These are phyloP conservation scores for Phrynosoma blainvillii DNA, from an alignment of 2,113 vertebrate genomes.

Conservation along the genomic window DNA sequence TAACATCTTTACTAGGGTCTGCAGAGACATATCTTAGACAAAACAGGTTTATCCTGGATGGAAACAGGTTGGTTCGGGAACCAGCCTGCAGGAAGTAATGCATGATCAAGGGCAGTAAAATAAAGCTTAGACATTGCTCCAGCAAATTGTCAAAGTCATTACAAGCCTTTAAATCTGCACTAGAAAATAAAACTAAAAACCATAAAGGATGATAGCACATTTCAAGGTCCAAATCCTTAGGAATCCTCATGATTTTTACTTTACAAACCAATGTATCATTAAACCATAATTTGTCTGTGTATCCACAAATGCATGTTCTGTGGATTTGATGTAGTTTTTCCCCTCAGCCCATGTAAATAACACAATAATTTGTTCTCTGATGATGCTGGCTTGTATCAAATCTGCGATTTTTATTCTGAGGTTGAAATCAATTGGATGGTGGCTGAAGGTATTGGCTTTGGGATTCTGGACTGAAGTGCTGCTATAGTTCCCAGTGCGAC, in stretches of 20 bases:
- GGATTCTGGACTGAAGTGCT: background rate
- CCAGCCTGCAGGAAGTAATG: background rate
- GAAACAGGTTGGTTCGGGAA: too few species aligned
- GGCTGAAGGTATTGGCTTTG: too few species aligned
- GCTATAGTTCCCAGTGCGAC: background rate
- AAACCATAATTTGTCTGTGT: background rate
- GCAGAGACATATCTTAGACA: too few species aligned
- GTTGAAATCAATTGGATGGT: background rate
- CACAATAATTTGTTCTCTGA: background rate
- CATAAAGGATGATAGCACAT: too few species aligned
- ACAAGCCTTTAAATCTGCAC: too few species aligned
- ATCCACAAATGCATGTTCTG: background rate
- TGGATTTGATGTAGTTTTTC: background rate
- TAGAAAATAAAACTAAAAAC: too few species aligned
- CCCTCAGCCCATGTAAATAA: background rate
- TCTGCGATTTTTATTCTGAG: background rate
- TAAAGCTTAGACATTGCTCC: background rate
- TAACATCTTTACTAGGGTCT: too few species aligned
- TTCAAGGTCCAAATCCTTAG: background rate
- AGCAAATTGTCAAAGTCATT: background rate
- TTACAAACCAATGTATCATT: too few species aligned
- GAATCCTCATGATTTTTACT: too few species aligned
- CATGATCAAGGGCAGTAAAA: background rate
- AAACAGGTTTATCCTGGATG: too few species aligned
- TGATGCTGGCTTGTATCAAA: too few species aligned